phyloP scores from a whole-genome alignment of 2,888 invertebrate genomes.

The Lydus trimaculatus region DNA sequence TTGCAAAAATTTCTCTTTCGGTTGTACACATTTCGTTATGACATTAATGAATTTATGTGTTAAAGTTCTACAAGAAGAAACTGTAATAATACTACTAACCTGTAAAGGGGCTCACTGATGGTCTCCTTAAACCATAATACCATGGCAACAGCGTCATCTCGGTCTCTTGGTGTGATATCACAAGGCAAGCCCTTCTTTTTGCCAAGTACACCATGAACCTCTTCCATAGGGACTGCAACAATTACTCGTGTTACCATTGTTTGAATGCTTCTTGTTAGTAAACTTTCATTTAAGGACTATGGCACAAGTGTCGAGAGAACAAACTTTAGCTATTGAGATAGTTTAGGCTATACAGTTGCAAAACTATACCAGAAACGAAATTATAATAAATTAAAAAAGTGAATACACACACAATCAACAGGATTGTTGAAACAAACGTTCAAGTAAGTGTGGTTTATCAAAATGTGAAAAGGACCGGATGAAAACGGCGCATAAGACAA shows the following conservation, averaged over 20 bases:
- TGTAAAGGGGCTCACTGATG: slow-evolving; percentile 84
- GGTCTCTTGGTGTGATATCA: slow-evolving; percentile 80
- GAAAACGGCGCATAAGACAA: slow-evolving; percentile 32
- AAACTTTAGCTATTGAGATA: slow-evolving; percentile 48
- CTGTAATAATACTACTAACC: slow-evolving; percentile 63
- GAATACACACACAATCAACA: slow-evolving; percentile 33
- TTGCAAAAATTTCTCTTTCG: not conserved
- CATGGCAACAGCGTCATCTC: slow-evolving; percentile 85
- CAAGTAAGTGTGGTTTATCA: slow-evolving; percentile 22
- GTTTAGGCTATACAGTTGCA: slow-evolving; percentile 25
- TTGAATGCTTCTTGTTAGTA: slow-evolving; percentile 48
- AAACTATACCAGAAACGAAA: slow-evolving; percentile 1
- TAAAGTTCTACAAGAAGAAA: not conserved
- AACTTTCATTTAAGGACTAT: slow-evolving; percentile 45
- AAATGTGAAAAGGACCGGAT: not conserved
- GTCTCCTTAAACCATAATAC: slow-evolving; percentile 90
- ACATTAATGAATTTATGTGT: slow-evolving; percentile 4
- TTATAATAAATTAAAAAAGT: slow-evolving; percentile 10
- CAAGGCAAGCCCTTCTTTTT: slow-evolving; percentile 86
- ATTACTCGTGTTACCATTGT: slow-evolving; percentile 51
- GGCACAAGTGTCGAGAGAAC: slow-evolving; percentile 31
- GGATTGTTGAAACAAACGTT: slow-evolving; percentile 6
- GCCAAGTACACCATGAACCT: slow-evolving; percentile 82
- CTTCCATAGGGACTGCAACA: slow-evolving; percentile 76
- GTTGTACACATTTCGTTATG: not conserved